Evolutionary conservation across 2,797 vertebrate genomes (phyloP).

Genomic region (Nannoperca australis): DNA sequence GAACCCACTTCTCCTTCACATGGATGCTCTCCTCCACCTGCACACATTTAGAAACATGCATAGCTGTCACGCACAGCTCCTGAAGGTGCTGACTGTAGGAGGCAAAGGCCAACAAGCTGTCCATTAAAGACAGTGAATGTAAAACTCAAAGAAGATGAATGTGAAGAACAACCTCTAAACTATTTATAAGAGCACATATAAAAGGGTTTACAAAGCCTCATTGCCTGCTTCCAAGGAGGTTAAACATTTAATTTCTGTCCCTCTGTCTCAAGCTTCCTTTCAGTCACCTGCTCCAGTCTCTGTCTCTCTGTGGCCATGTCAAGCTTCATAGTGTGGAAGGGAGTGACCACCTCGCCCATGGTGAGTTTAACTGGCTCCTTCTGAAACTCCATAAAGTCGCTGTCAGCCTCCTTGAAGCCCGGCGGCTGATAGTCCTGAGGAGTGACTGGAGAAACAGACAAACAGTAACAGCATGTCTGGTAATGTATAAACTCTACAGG

Average conservation of each 20-base stretch:
- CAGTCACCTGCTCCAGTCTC: constrained; percentile 87
- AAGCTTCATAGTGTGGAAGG: constrained; percentile 91
- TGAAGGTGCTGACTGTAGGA: neutral
- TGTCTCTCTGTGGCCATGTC: constrained; percentile 92
- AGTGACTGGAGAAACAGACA: constrained; percentile 85
- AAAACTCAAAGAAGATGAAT: neutral
- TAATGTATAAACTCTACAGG: neutral
- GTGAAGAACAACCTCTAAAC: neutral
- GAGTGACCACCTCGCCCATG: constrained; percentile 92
- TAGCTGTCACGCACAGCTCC: constrained; percentile 10
- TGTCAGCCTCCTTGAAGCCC: constrained; percentile 91
- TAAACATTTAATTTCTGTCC: neutral
- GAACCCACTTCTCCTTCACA: constrained; percentile 72
- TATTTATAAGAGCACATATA: neutral
- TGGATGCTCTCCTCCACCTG: constrained; percentile 77
- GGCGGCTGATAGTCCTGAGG: constrained; percentile 94
- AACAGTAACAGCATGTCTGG: neutral
- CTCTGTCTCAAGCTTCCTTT: neutral
- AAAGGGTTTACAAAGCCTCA: neutral
- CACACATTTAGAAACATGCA: constrained; percentile 27
- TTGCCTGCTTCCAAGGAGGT: neutral
- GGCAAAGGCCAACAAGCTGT: neutral
- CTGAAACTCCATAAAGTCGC: constrained; percentile 86
- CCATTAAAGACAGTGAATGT: neutral
- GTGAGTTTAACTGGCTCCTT: constrained; percentile 89